phyloP scores from a whole-genome alignment of 2,113 vertebrate genomes.

The Cinclus mexicanus region DNA sequence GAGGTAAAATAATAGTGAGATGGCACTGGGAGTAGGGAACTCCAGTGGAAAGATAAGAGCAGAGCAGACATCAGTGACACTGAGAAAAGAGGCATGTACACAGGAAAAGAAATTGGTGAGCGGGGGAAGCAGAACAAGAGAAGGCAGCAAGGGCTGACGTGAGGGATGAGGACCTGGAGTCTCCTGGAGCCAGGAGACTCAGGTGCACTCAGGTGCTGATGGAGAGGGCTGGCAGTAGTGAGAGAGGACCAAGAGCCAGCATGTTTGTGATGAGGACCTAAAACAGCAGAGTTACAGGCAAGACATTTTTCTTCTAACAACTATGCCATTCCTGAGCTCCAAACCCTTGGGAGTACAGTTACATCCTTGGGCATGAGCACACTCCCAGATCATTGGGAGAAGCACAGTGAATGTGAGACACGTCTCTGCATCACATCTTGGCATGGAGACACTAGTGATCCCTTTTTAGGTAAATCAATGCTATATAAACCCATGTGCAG shows the following conservation, averaged over 20 bases:
- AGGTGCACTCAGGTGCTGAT: background rate
- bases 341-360: background rate
- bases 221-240: background rate
- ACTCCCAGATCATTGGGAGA: background rate
- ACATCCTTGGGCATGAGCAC: rapidly evolving
- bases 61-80: background rate
- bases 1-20: background rate
- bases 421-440: background rate
- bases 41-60: background rate
- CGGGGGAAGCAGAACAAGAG: rapidly evolving
- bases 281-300: background rate
- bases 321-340: background rate
- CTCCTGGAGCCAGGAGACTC: background rate
- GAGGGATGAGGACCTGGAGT: background rate
- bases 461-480: background rate
- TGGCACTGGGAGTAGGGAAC: background rate
- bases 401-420: background rate
- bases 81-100: background rate
- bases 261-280: background rate
- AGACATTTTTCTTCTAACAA: background rate
- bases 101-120: background rate
- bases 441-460: background rate
- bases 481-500: background rate
- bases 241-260: background rate
- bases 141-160: background rate